phyloP scores from a whole-genome alignment of 2,888 invertebrate genomes.

The Apodemia zela region DNA sequence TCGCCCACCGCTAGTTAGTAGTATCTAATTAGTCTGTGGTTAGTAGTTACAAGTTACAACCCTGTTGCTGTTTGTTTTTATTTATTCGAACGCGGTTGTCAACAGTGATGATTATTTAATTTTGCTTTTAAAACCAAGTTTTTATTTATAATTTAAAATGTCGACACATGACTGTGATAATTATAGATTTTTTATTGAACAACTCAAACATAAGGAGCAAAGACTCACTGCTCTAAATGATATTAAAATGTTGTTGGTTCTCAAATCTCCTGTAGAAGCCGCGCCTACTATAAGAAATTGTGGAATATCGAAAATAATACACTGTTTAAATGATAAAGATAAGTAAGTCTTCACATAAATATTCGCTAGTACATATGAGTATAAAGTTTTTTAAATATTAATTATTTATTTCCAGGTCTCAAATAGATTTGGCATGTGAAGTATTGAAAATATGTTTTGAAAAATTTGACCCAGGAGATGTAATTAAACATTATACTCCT shows the following conservation, averaged over 20 bases:
- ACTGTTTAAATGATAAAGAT: conserved; percentile 79
- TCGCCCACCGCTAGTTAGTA: too few species aligned
- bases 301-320: conserved; percentile 81
- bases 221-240: conserved; percentile 54
- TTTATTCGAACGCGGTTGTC: neutral
- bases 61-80: neutral
- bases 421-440: conserved; percentile 82
- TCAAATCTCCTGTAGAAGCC: conserved; percentile 52
- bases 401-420: conserved; percentile 59
- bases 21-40: too few species aligned
- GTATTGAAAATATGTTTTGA: conserved; percentile 83
- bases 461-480: conserved; percentile 81
- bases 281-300: conserved; percentile 49
- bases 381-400: neutral
- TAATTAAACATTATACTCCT: conserved; percentile 79
- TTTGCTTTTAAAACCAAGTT: neutral
- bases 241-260: conserved; percentile 55
- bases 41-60: neutral
- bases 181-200: conserved; percentile 47
- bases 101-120: conserved; percentile 17
- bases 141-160: conserved; percentile 34
- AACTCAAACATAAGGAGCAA: conserved; percentile 51
- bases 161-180: conserved; percentile 42
- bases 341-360: conserved; percentile 43
- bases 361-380: conserved; percentile 15